Evolutionary conservation across 1,140 invertebrate species (phyloP), one percentile per base, ranked within the genome.

Genomic region (Sinonovacula constricta): DNA sequence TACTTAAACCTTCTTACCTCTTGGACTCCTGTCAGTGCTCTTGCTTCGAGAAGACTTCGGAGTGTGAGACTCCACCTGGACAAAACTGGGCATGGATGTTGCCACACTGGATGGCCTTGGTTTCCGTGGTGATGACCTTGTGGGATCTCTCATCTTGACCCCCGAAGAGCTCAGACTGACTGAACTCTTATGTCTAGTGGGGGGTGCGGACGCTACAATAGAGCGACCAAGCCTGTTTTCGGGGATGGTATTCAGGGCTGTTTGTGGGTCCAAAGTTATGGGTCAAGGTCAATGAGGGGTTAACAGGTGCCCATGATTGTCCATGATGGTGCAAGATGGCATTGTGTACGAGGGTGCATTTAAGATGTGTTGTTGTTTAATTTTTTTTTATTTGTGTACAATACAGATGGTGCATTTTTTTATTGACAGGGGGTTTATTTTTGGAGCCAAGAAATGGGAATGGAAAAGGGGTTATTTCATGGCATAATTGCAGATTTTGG

Each of bases 211-310:
- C 39, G 86, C 88, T 89, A 89, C 81, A 89, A 89, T 85, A 89
- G 88, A 89, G 78, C 87, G 85, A 83, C 86, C 79, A 70, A 78
- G 75, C 62, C 75, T 59, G 66, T 85, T 85, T 83, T 89, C 88
- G 57, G 85, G 86, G 70, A 89, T 88, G 70, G 88, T 83, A 84
- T 87, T 85, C 57, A 89, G 84, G 71, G 85, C 88, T 89, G 83
- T n/a, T n/a, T n/a, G n/a, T n/a, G n/a, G n/a, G n/a, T n/a, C n/a
- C n/a, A n/a, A n/a, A n/a, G n/a, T n/a, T n/a, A n/a, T n/a, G n/a
- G n/a, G n/a, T n/a, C n/a, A n/a, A n/a, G n/a, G n/a, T n/a, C n/a
- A n/a, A n/a, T n/a, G n/a, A n/a, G n/a, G n/a, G n/a, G n/a, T n/a
- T n/a, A n/a, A n/a, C n/a, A n/a, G n/a, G n/a, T n/a, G n/a, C n/a